These are phyloP conservation scores for Orientallactaga sibirica DNA, from an alignment of 2,797 vertebrate genomes.

Conservation along the genomic window DNA sequence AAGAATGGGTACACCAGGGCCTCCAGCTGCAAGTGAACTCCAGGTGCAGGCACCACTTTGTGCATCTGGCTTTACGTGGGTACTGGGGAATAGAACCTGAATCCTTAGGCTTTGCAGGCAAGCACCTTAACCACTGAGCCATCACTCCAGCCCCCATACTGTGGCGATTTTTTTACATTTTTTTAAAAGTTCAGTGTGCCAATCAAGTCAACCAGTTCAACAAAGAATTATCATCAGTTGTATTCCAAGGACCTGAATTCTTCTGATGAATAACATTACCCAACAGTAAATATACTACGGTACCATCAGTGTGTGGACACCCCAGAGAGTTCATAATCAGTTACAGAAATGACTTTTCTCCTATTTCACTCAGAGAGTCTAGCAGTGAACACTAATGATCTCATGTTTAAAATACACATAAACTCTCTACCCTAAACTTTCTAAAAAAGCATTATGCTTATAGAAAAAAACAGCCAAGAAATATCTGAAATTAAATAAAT, in stretches of 20 bases:
- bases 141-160: too few species aligned
- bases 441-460: slow-evolving; percentile 19
- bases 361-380: slow-evolving; percentile 39
- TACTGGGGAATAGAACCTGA: too few species aligned
- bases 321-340: background rate
- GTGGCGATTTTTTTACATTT: background rate
- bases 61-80: too few species aligned
- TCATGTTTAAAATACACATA: background rate
- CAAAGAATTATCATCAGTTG: slow-evolving; percentile 39
- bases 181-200: background rate
- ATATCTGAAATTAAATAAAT: slow-evolving; percentile 60
- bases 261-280: slow-evolving; percentile 27
- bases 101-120: too few species aligned
- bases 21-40: too few species aligned
- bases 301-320: background rate
- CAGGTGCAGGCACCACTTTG: too few species aligned
- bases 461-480: background rate
- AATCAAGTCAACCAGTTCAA: slow-evolving; percentile 7
- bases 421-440: slow-evolving; percentile 46
- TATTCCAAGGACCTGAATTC: slow-evolving; percentile 28
- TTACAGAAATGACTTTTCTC: slow-evolving; percentile 10
- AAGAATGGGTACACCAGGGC: too few species aligned
- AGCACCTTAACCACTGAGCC: too few species aligned
- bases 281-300: slow-evolving; percentile 27
- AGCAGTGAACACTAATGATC: background rate